A percentile compares a stretch with the other conserved stretches of the same genome.
phyloP scores from a whole-genome alignment of 2,113 vertebrate species.

The Micromys minutus region DNA sequence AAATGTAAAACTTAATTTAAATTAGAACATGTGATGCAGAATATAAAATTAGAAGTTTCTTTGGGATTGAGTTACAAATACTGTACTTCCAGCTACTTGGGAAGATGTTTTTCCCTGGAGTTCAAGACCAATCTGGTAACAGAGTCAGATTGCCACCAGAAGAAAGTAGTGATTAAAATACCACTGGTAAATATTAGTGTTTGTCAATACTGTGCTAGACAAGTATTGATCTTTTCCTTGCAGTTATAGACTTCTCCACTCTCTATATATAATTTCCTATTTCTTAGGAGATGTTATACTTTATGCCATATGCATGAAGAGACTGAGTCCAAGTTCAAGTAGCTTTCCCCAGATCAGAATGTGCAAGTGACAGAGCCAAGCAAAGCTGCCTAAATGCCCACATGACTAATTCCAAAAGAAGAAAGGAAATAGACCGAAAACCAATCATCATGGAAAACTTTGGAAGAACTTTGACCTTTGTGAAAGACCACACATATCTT shows the following conservation, averaged over 20 bases:
- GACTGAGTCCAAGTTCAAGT: not conserved
- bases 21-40: constrained; percentile 6
- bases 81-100: not conserved
- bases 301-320: not conserved
- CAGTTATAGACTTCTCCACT: not conserved
- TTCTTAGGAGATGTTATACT: not conserved
- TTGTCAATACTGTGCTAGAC: not conserved
- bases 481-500: not conserved
- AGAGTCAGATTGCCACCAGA: not conserved
- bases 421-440: not conserved
- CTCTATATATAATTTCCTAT: too few species aligned
- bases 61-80: not conserved
- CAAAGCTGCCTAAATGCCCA: not conserved
- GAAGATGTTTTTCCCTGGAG: not conserved
- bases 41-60: not conserved
- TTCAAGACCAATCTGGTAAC: not conserved
- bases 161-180: not conserved
- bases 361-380: not conserved
- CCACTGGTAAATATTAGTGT: not conserved
- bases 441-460: not conserved
- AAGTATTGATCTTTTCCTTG: constrained; percentile 4
- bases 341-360: not conserved
- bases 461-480: not conserved
- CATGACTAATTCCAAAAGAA: not conserved
- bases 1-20: constrained; percentile 23